These are phyloP conservation scores for Eristalinus aeneus DNA, from an alignment of 2,888 invertebrate species.

Conservation along the genomic window DNA sequence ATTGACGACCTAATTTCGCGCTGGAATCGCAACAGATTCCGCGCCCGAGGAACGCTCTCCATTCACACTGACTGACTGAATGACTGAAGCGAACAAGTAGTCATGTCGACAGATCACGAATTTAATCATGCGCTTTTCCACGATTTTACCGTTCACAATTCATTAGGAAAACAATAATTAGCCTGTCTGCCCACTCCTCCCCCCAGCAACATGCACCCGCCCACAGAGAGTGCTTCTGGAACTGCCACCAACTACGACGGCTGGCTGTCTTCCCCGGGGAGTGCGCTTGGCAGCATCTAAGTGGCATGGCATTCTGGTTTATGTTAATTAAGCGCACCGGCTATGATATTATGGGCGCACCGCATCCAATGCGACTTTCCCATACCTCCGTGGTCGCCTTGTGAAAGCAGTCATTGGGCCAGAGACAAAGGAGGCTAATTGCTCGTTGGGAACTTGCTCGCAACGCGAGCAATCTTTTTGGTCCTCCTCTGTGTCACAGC, in stretches of 20 bases:
- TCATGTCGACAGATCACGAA: constrained; percentile 71
- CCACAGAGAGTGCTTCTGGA: constrained; percentile 10
- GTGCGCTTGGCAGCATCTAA: constrained; percentile 39
- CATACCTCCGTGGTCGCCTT: constrained; percentile 50
- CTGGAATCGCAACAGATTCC: constrained; percentile 45
- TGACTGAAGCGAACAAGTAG: constrained; percentile 6
- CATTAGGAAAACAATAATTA: constrained; percentile 63
- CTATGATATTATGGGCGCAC: constrained; percentile 56
- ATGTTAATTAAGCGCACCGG: constrained; percentile 64
- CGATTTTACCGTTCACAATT: constrained; percentile 70
- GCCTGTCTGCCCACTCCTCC: not conserved
- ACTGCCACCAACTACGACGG: not conserved
- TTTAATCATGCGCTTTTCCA: constrained; percentile 69
- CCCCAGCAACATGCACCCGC: not conserved
- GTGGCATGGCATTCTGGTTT: constrained; percentile 59
- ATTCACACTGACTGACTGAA: constrained; percentile 47
- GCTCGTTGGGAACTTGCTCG: constrained; percentile 47
- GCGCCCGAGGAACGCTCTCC: constrained; percentile 27
- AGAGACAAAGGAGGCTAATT: constrained; percentile 68
- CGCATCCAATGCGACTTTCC: constrained; percentile 61
- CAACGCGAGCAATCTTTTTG: constrained; percentile 53
- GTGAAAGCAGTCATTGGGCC: constrained; percentile 66
- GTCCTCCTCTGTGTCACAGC: constrained; percentile 13
- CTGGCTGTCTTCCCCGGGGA: not conserved
- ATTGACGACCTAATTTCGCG: constrained; percentile 65